phyloP scores from a whole-genome alignment of 2,113 vertebrate species.

The Ancistrus triradiatus region DNA sequence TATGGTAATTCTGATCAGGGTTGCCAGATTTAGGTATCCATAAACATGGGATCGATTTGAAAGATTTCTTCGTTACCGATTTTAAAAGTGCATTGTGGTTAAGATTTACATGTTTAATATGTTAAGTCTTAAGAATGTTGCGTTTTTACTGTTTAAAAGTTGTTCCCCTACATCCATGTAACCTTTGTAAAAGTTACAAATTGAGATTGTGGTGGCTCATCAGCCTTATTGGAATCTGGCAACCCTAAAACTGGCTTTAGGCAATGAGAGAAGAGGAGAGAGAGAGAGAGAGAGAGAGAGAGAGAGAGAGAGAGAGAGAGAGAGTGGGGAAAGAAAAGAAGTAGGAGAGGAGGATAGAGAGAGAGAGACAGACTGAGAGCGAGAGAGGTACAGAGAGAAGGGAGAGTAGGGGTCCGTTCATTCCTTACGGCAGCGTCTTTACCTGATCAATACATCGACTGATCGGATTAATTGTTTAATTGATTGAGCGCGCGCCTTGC shows the following conservation, averaged over 20 bases:
- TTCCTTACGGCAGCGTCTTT: constrained; percentile 35
- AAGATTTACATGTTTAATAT: too few relatives aligned
- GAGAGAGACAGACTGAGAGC: constrained; percentile 41
- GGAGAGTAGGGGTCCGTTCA: constrained; percentile 43
- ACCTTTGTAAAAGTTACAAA: too few relatives aligned
- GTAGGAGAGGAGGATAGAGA: constrained; percentile 38
- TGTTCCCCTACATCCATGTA: too few relatives aligned
- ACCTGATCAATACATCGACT: background rate
- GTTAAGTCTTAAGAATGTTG: too few relatives aligned
- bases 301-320: constrained; percentile 41
- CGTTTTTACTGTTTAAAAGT: too few relatives aligned
- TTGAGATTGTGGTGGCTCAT: too few relatives aligned
- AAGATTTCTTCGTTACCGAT: too few relatives aligned
- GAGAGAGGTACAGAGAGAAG: constrained; percentile 40
- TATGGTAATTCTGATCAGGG: constrained; percentile 33
- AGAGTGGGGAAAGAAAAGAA: constrained; percentile 26
- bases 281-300: constrained; percentile 11
- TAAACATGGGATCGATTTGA: too few relatives aligned
- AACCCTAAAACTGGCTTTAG: constrained; percentile 23
- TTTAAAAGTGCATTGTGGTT: too few relatives aligned
- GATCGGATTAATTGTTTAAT: constrained; percentile 2
- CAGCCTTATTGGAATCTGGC: background rate
- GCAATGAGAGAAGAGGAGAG: constrained; percentile 16
- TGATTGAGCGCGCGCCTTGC: background rate
- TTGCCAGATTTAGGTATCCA: constrained; percentile 10